These are phyloP conservation scores for Solenodon paradoxus DNA, from an alignment of 2,113 vertebrate species.

Conservation along the genomic window DNA sequence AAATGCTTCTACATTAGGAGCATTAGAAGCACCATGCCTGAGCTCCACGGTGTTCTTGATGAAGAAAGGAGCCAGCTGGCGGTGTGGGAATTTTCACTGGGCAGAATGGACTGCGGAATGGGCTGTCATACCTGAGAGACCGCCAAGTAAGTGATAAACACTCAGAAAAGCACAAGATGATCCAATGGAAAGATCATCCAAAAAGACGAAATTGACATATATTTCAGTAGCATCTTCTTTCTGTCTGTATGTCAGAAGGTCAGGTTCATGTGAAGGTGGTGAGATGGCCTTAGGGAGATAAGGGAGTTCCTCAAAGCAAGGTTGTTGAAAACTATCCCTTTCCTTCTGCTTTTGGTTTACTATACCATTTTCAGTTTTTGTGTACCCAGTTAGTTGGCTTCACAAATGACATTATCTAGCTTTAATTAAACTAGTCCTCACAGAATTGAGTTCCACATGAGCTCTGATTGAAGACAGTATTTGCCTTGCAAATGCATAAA, in stretches of 20 bases:
- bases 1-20: neutral
- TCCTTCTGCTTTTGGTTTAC: neutral
- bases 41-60: neutral
- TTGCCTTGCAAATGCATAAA: neutral
- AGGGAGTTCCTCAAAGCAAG: neutral
- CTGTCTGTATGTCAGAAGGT: neutral
- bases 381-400: neutral
- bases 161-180: neutral
- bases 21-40: neutral
- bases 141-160: fast-evolving
- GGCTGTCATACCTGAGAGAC: neutral
- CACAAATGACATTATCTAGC: neutral
- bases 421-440: neutral
- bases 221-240: neutral
- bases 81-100: neutral
- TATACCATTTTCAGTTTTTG: neutral
- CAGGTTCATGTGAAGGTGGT: neutral
- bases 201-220: neutral
- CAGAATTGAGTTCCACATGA: neutral
- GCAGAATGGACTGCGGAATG: neutral
- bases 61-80: neutral
- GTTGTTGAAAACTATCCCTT: neutral
- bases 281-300: neutral
- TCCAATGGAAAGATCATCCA: neutral
- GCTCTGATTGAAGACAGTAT: neutral